Conservation (phyloP, 1,140 invertebrate genomes). For the Apis mellifera region Amel_HAv3.1 CM009934.2:10401501-10402000, state of each 20-base stretch:
- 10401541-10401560: neutral
- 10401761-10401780: neutral
- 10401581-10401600: conserved; percentile 27
- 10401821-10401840: conserved; percentile 49
- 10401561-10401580: conserved; percentile 11
- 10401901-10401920: conserved; percentile 47
- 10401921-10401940: conserved; percentile 42
- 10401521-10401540: conserved; percentile 5
- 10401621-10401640: no score
- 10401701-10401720: no score
- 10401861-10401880: conserved; percentile 39
- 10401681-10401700: no score
- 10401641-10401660: no score
- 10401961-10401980: conserved; percentile 80
- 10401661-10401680: no score
- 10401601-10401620: neutral
- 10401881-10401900: conserved; percentile 35
- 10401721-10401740: no score
- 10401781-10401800: neutral
- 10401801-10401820: conserved; percentile 36
- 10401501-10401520: conserved; percentile 2
- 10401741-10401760: no score
- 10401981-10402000: conserved; percentile 82
- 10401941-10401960: conserved; percentile 76
- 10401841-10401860: conserved; percentile 70